Evolutionary conservation across 2,888 invertebrate species (phyloP).

Genomic region (Kryphioiulus occultus): DNA sequence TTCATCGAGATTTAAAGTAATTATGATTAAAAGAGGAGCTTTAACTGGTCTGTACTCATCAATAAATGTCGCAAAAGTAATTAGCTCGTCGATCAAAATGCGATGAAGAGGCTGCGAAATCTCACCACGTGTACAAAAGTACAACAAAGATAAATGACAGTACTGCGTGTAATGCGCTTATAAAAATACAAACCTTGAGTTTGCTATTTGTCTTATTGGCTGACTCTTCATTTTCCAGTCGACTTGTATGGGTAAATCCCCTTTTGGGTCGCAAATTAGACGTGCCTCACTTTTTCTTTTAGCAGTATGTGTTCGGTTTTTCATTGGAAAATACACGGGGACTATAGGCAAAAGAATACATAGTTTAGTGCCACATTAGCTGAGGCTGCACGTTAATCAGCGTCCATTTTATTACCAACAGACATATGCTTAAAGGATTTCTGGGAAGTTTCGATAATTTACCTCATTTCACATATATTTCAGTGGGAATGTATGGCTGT

Average conservation of each 20-base stretch:
- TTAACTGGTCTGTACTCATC: background rate
- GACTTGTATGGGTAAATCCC: constrained; percentile 93
- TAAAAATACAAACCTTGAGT: constrained; percentile 44
- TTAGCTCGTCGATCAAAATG: constrained; percentile 4
- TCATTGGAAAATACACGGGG: constrained; percentile 91
- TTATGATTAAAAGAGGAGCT: background rate
- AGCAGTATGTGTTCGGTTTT: constrained; percentile 88
- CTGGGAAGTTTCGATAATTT: background rate
- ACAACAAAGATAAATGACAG: constrained; percentile 7
- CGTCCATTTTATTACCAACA: background rate
- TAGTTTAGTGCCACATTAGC: background rate
- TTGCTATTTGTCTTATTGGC: constrained; percentile 20
- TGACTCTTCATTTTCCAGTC: constrained; percentile 74
- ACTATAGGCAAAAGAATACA: constrained; percentile 66
- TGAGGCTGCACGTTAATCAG: background rate
- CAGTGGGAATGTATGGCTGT: too few relatives aligned
- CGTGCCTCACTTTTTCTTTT: constrained; percentile 89
- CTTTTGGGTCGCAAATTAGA: constrained; percentile 79
- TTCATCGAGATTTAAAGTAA: background rate
- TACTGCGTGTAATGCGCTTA: background rate
- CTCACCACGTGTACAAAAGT: background rate
- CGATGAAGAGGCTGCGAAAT: background rate
- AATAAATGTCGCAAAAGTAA: background rate
- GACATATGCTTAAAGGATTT: background rate
- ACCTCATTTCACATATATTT: too few relatives aligned